Base-by-base conservation (phyloP, 1,140 invertebrate genomes). In the Odontomachus brunneus region DNA sequence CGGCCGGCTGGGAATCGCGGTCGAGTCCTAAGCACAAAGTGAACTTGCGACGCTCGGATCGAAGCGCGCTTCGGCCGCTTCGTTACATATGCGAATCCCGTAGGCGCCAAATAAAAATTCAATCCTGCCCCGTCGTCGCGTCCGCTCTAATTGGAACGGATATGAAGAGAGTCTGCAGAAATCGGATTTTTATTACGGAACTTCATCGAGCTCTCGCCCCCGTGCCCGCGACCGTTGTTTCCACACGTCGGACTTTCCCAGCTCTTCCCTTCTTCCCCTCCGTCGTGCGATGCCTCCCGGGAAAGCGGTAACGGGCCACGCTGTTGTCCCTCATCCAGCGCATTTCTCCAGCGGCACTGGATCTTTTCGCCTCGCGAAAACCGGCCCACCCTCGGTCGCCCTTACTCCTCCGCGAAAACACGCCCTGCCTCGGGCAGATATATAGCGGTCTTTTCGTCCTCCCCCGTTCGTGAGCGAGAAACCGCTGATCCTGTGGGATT, bases 401-500 rank as follows among this genome's bases (percentile, higher is more conserved):
- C 7, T 29, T n/a, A n/a, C n/a, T n/a, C n/a, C n/a, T n/a, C n/a
- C n/a, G n/a, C n/a, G n/a, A n/a, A n/a, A n/a, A n/a, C n/a, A n/a
- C n/a, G n/a, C n/a, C n/a, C 29, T 33, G 5, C 5, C 29, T 67
- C 65, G 65, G 59, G 29, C 15, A 24, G 19, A 38, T 76, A 57
- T 51, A 80, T 69, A 80, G 33, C 48, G 55, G 4, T n/a, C 1
- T 12, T 19, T 72, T 14, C 38, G 24, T 38, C 26, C 38, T 66
- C 38, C 17, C 3, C 19, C 38, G 38, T 44, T 44, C 38, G 38
- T 44, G 38, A 11, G 38, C 38, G 38, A 44, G 38, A 7, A 44
- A 11, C 29, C 48, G 14, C 11, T 73, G 57, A 74, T 82, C 51
- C 48, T 29, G 26, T 19, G 49, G 49, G 72, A 76, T 83, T 83